phyloP scores from a whole-genome alignment of 2,888 invertebrate species.

The Ferdinandea cuprea region DNA sequence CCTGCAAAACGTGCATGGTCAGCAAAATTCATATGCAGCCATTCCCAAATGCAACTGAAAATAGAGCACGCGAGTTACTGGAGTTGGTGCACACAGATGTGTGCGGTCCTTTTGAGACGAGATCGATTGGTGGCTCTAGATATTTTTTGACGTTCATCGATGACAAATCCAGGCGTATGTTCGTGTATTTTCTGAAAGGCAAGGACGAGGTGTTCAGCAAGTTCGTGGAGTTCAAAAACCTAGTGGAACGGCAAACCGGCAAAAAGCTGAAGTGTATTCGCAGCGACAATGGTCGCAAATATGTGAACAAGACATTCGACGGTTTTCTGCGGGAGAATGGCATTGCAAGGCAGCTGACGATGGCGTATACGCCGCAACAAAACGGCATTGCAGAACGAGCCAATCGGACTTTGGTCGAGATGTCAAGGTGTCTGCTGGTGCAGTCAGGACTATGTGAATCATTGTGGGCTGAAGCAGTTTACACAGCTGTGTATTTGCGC shows the following conservation, averaged over 20 bases:
- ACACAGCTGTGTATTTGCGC: slow-evolving; percentile 42
- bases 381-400: slow-evolving; percentile 74
- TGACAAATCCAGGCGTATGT: slow-evolving; percentile 48
- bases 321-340: slow-evolving; percentile 59
- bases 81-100: slow-evolving; percentile 46
- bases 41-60: slow-evolving; percentile 51
- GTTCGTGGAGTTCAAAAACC: slow-evolving; percentile 50
- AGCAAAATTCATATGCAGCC: slow-evolving; percentile 52
- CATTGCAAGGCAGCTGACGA: slow-evolving; percentile 63
- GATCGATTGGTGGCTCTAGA: slow-evolving; percentile 46
- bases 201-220: slow-evolving; percentile 56
- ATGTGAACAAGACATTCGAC: slow-evolving; percentile 49
- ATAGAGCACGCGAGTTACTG: slow-evolving; percentile 36
- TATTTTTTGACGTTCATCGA: slow-evolving; percentile 67
- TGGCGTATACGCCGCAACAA: slow-evolving; percentile 74
- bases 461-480: slow-evolving; percentile 64
- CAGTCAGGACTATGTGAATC: slow-evolving; percentile 26
- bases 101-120: slow-evolving; percentile 43
- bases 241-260: slow-evolving; percentile 52
- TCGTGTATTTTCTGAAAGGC: slow-evolving; percentile 47
- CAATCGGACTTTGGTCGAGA: slow-evolving; percentile 68
- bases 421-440: slow-evolving; percentile 46
- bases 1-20: slow-evolving; percentile 28
- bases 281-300: slow-evolving; percentile 59
- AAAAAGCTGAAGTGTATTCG: slow-evolving; percentile 52